Evolutionary conservation across 1,140 invertebrate species (phyloP), one percentile per base, ranked within the genome.

Genomic region (Brachionus asplanchnoidis): DNA sequence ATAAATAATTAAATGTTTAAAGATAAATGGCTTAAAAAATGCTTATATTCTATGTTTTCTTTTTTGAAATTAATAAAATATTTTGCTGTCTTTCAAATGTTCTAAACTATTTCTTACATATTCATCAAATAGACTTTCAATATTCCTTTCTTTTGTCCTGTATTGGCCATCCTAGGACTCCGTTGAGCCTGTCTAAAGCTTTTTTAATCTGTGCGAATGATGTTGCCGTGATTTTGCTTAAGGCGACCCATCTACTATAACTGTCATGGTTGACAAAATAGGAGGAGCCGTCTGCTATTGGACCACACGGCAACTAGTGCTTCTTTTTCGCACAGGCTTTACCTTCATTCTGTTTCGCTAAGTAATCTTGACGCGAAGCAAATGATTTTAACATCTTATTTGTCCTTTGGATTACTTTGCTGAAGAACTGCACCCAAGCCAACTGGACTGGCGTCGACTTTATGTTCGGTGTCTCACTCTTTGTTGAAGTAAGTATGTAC

Each of bases 291-390:
- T 66, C 65, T 66, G 14, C 4, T 23, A 60, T 60, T 23, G 53
- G 68, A 5, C 68, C 26, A 42, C 26, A 73, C 68, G 14, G 40
- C 40, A 5, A 20, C 68, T 4, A 73, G n/a, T 14, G 40, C 68
- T 42, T 73, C 68, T 28, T 73, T 73, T 20, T 73, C 68, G 4
- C 14, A 36, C 26, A 6, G 26, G 68, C 28, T 42, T 5, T 73
- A 73, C 23, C 68, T 32, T 17, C 40, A 5, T 42, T 73, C 68
- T 4, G 68, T 5, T 7, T 20, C 28, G 17, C 12, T 73, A 11
- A 73, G 68, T 11, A 42, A 14, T 73, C 40, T 7, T 32, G 0
- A 92, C 89, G 1, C 89, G 90, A 17, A 90, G 89, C 4, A 91
- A 20, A 0, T 89, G 90, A 68, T n/a, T n/a, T n/a, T n/a, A n/a